Percentiles rank a stretch among this genome's conserved stretches.
These are phyloP conservation scores for Rhodeus uyekii DNA, from an alignment of 2,797 vertebrate species.

Conservation along the genomic window DNA sequence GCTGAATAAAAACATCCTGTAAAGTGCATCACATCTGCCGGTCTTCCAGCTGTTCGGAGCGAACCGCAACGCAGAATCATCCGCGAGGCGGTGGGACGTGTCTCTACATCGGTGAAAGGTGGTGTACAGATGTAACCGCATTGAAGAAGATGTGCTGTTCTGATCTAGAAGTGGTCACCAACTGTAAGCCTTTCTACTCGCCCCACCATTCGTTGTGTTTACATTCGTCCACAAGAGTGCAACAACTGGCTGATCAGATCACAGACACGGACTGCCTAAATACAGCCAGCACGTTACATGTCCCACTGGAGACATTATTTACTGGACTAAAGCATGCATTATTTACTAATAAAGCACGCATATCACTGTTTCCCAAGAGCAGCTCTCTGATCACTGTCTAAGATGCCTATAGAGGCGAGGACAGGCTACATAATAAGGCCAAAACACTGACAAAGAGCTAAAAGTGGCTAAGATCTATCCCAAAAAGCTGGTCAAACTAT, in stretches of 20 bases:
- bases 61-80: neutral
- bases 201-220: too few relatives aligned
- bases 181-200: neutral
- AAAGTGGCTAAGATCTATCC: too few relatives aligned
- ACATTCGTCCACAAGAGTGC: neutral
- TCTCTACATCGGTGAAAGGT: too few relatives aligned
- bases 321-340: neutral
- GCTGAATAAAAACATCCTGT: neutral
- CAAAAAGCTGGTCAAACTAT: too few relatives aligned
- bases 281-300: neutral
- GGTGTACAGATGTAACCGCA: too few relatives aligned
- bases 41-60: neutral
- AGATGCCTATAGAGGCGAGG: too few relatives aligned
- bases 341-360: neutral
- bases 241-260: neutral
- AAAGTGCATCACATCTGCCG: neutral
- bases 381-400: neutral
- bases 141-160: neutral
- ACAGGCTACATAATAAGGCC: too few relatives aligned
- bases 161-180: neutral
- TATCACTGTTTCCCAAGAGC: neutral
- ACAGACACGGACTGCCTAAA: neutral
- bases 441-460: too few relatives aligned
- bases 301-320: neutral
- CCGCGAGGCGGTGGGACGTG: too few relatives aligned